A percentile compares a stretch with the other conserved stretches of the same genome.
These are phyloP conservation scores for Poecilus cupreus DNA, from an alignment of 2,888 invertebrate genomes.

Conservation along the genomic window DNA sequence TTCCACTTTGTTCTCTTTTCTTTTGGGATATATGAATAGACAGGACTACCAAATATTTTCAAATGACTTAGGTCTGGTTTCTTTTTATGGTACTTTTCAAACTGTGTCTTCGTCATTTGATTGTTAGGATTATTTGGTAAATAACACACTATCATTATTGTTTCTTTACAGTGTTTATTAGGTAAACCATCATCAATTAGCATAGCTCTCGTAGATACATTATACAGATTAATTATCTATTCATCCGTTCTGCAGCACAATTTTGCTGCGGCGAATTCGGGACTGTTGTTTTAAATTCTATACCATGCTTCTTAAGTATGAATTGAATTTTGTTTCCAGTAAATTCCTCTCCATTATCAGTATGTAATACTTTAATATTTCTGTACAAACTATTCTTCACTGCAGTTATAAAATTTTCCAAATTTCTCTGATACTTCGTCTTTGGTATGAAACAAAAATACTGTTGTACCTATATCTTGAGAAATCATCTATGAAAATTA, in stretches of 20 bases:
- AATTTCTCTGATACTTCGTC: slow-evolving; percentile 61
- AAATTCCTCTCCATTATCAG: slow-evolving; percentile 65
- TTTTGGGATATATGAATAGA: slow-evolving; percentile 59
- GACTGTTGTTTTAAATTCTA: slow-evolving; percentile 60
- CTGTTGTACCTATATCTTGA: slow-evolving; percentile 63
- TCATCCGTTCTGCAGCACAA: slow-evolving; percentile 59
- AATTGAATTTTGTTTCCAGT: slow-evolving; percentile 58
- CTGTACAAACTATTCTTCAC: background rate
- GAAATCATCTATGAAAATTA: slow-evolving; percentile 67
- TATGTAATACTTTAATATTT: slow-evolving; percentile 54
- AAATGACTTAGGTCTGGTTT: background rate
- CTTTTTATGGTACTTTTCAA: background rate
- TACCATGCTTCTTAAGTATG: slow-evolving; percentile 63
- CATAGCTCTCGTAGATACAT: slow-evolving; percentile 4
- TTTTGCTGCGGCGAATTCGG: slow-evolving; percentile 65
- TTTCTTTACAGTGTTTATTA: slow-evolving; percentile 12
- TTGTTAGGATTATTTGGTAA: slow-evolving; percentile 39
- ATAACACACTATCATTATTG: slow-evolving; percentile 50
- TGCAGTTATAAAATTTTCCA: slow-evolving; percentile 55
- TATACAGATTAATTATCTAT: slow-evolving; percentile 13
- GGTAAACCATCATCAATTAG: slow-evolving; percentile 8
- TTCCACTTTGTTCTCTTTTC: slow-evolving; percentile 62
- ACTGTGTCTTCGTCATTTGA: background rate
- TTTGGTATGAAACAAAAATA: slow-evolving; percentile 64
- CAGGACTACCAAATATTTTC: background rate